Evolutionary conservation across 2,113 vertebrate species (phyloP).

Genomic region (Scalopus aquaticus): DNA sequence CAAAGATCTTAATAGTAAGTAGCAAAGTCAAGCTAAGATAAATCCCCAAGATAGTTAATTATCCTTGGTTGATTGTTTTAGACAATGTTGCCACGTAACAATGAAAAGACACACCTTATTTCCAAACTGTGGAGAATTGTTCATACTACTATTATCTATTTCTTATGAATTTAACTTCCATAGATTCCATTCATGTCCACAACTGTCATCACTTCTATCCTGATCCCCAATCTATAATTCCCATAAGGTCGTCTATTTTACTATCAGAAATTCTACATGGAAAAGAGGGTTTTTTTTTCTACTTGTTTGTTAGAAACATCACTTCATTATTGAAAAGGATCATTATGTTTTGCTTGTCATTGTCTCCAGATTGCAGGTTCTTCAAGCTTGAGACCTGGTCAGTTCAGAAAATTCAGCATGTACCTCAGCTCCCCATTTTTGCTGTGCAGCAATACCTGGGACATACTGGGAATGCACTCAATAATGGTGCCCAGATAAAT

Average conservation of each 20-base stretch:
- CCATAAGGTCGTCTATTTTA: not conserved
- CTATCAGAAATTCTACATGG: not conserved
- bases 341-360: not conserved
- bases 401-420: not conserved
- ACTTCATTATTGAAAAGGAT: not conserved
- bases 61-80: not conserved
- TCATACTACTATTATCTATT: not conserved
- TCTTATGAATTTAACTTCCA: not conserved
- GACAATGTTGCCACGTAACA: not conserved
- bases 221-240: not conserved
- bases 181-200: not conserved
- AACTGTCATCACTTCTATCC: not conserved
- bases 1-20: slow-evolving; percentile 38
- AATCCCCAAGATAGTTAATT: slow-evolving; percentile 14
- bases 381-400: not conserved
- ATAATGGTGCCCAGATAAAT: not conserved
- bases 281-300: not conserved
- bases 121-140: not conserved
- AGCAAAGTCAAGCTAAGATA: slow-evolving; percentile 31
- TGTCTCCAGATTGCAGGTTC: not conserved
- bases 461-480: not conserved
- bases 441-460: not conserved
- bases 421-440: not conserved
- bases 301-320: not conserved
- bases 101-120: not conserved